These are phyloP conservation scores for Hippopotamyrus pictus DNA, from an alignment of 2,797 vertebrate species.

Conservation along the genomic window DNA sequence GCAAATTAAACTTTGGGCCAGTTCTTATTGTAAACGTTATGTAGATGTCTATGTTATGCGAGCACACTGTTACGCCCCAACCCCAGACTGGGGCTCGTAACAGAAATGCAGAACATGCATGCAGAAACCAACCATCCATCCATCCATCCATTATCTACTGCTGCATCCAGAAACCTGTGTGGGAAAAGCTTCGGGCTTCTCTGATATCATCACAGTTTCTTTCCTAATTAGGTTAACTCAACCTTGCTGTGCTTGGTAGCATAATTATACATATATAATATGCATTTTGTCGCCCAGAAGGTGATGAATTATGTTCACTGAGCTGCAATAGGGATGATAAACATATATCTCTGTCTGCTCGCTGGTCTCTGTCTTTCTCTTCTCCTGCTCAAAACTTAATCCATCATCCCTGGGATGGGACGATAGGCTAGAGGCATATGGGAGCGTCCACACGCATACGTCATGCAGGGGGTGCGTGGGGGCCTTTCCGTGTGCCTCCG, in stretches of 20 bases:
- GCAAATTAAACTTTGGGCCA: neutral
- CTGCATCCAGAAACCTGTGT: neutral
- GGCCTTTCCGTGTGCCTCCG: neutral
- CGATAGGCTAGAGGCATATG: neutral
- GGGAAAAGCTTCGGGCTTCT: constrained; percentile 25
- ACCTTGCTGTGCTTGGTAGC: constrained; percentile 31
- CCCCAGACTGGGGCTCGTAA: no score
- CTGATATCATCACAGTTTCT: constrained; percentile 48
- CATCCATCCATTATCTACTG: no score
- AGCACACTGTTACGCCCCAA: neutral
- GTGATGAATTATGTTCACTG: constrained; percentile 55
- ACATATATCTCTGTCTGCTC: neutral
- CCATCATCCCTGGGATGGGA: neutral
- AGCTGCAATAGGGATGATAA: neutral
- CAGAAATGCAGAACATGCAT: no score
- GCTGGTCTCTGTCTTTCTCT: neutral
- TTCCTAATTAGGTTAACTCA: constrained; percentile 51
- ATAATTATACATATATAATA: neutral
- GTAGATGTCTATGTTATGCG: neutral
- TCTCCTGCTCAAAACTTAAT: neutral
- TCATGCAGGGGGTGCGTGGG: neutral
- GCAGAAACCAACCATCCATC: no score
- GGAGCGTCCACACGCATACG: neutral
- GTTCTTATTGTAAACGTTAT: neutral
- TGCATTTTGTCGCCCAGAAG: constrained; percentile 29